These are phyloP conservation scores for Sarcophaga rosellei DNA, from an alignment of 2,888 invertebrate genomes.

Conservation along the genomic window DNA sequence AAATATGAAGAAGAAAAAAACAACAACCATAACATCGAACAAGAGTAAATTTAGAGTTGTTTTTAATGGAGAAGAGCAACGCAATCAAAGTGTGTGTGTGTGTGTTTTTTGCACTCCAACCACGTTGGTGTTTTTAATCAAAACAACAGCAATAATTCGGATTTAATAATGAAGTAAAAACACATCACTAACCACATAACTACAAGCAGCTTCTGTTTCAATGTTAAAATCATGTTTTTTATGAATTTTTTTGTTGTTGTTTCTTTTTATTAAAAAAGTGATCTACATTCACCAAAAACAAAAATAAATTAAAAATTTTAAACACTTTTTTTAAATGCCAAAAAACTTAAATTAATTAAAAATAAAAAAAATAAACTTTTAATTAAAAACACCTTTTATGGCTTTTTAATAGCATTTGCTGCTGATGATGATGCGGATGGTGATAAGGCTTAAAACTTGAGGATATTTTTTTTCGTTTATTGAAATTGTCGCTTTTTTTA, in stretches of 20 bases:
- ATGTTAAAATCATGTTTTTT: constrained; percentile 22
- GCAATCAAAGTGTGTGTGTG: background rate
- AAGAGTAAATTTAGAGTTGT: background rate
- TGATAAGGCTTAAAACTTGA: background rate
- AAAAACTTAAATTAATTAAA: constrained; percentile 38
- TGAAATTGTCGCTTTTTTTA: constrained; percentile 10
- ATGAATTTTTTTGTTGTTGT: too few relatives aligned
- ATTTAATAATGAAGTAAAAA: background rate
- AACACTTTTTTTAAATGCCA: background rate
- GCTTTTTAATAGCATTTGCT: background rate
- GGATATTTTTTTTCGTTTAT: constrained; percentile 33
- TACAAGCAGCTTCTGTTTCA: constrained; percentile 60
- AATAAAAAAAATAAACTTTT: constrained; percentile 1
- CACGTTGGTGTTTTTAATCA: constrained; percentile 27
- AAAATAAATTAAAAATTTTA: constrained; percentile 14
- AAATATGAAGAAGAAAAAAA: background rate
- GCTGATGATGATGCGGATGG: background rate
- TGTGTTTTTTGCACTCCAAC: constrained; percentile 30
- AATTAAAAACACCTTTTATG: constrained; percentile 42
- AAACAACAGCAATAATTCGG: background rate
- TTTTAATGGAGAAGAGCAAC: background rate
- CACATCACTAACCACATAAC: constrained; percentile 9
- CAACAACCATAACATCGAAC: background rate
- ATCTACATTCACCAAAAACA: constrained; percentile 11
- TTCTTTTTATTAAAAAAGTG: background rate